Conservation (phyloP, 2,888 invertebrate species). For the Yponomeuta evonymella region DNA sequence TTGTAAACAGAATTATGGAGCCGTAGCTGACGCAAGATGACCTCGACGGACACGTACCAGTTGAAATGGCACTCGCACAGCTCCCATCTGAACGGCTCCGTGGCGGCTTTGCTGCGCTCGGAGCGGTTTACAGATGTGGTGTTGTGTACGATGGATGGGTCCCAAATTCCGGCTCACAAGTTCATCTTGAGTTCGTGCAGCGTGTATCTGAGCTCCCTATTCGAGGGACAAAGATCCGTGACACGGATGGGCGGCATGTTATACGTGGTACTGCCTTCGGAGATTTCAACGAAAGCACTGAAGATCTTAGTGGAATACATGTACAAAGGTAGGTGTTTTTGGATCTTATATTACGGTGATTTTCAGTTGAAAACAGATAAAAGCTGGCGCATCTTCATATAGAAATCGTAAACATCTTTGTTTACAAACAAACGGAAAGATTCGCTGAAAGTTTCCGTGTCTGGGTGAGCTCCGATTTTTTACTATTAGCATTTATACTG, state of each 20-base stretch:
- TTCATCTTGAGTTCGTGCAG: slow-evolving; percentile 90
- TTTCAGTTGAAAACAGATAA: neutral
- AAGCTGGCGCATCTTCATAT: neutral
- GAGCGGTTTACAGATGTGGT: slow-evolving; percentile 90
- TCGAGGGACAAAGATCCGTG: slow-evolving; percentile 66
- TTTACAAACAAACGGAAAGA: neutral
- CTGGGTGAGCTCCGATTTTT: neutral
- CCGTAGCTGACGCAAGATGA: slow-evolving; percentile 41
- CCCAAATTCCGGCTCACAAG: slow-evolving; percentile 89
- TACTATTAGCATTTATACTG: neutral
- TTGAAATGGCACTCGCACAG: slow-evolving; percentile 93
- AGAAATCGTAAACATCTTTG: neutral
- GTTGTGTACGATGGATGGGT: slow-evolving; percentile 85
- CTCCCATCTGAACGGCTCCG: slow-evolving; percentile 87
- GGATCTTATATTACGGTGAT: neutral
- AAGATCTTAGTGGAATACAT: slow-evolving; percentile 90
- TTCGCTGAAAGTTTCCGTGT: too few species aligned
- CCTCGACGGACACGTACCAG: slow-evolving; percentile 86
- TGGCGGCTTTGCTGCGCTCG: slow-evolving; percentile 84
- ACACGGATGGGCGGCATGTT: slow-evolving; percentile 72
- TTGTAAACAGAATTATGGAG: slow-evolving; percentile 6
- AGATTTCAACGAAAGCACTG: slow-evolving; percentile 86
- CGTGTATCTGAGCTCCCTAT: slow-evolving; percentile 60
- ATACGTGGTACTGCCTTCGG: slow-evolving; percentile 86
- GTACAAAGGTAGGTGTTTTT: slow-evolving; percentile 79